Percentiles rank a stretch among this genome's conserved stretches.
These are phyloP conservation scores for Sycophila texana DNA, from an alignment of 2,888 invertebrate genomes.

Conservation along the genomic window DNA sequence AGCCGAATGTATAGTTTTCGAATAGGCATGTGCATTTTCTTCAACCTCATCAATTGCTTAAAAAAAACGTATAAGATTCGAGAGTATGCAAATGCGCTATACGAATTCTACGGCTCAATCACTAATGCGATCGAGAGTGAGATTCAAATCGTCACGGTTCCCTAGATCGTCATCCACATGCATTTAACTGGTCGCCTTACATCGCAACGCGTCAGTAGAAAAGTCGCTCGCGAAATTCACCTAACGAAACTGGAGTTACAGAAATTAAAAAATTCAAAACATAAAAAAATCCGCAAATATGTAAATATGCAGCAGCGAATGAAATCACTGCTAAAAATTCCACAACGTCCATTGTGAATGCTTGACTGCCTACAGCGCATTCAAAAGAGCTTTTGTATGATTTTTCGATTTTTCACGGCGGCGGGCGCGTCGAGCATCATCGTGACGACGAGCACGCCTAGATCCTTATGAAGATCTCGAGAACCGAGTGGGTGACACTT, in stretches of 20 bases:
- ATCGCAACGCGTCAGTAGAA: not conserved
- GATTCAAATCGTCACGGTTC: not conserved
- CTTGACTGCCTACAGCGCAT: not conserved
- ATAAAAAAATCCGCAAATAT: not conserved
- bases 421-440: conserved; percentile 52
- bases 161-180: conserved; percentile 19
- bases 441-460: conserved; percentile 57
- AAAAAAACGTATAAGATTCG: conserved; percentile 47
- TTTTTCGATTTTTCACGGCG: conserved; percentile 10
- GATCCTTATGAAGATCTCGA: conserved; percentile 59
- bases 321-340: conserved; percentile 40
- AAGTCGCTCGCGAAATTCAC: not conserved
- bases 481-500: conserved; percentile 63
- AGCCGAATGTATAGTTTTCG: conserved; percentile 12
- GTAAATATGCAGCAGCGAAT: not conserved
- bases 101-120: too few relatives aligned
- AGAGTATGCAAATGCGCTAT: conserved; percentile 35
- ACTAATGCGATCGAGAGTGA: too few relatives aligned
- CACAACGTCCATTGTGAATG: not conserved
- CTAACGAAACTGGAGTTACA: not conserved
- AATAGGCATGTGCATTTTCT: too few relatives aligned
- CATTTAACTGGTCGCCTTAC: not conserved
- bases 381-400: not conserved
- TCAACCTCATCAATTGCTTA: too few relatives aligned
- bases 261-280: too few relatives aligned